Conservation (phyloP, 2,797 vertebrate genomes). For the Anabas testudineus region DNA sequence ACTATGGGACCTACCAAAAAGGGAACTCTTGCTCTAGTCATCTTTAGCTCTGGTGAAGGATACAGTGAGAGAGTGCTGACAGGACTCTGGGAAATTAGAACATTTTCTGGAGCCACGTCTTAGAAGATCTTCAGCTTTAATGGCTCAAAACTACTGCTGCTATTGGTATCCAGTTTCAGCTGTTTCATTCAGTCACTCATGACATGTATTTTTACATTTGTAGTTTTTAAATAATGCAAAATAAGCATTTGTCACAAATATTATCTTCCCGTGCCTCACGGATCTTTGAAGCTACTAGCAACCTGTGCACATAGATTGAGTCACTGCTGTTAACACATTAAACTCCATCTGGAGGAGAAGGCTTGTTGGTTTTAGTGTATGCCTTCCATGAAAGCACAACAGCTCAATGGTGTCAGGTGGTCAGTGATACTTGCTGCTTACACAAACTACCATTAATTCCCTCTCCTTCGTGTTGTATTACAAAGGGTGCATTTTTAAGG, state of each 20-base stretch:
- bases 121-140: background rate
- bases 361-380: slow-evolving; percentile 44
- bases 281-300: slow-evolving; percentile 46
- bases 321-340: slow-evolving; percentile 55
- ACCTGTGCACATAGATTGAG: slow-evolving; percentile 58
- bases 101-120: background rate
- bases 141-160: slow-evolving; percentile 1
- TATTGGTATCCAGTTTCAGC: background rate
- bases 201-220: background rate
- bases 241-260: background rate
- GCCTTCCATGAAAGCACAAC: slow-evolving; percentile 29
- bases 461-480: background rate
- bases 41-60: slow-evolving; percentile 6
- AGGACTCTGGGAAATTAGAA: background rate
- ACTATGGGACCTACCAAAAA: background rate
- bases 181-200: background rate
- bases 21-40: background rate
- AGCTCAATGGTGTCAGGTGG: background rate
- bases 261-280: slow-evolving; percentile 19
- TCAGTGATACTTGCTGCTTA: background rate
- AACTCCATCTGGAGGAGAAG: slow-evolving; percentile 62
- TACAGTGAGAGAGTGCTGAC: background rate
- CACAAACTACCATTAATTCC: slow-evolving; percentile 6
- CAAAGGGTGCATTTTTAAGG: background rate
- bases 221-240: background rate